A percentile compares a stretch with the other conserved stretches of the same genome.
Evolutionary conservation across 2,113 vertebrate genomes (phyloP).

Genomic region (Bolborhynchus lineola): DNA sequence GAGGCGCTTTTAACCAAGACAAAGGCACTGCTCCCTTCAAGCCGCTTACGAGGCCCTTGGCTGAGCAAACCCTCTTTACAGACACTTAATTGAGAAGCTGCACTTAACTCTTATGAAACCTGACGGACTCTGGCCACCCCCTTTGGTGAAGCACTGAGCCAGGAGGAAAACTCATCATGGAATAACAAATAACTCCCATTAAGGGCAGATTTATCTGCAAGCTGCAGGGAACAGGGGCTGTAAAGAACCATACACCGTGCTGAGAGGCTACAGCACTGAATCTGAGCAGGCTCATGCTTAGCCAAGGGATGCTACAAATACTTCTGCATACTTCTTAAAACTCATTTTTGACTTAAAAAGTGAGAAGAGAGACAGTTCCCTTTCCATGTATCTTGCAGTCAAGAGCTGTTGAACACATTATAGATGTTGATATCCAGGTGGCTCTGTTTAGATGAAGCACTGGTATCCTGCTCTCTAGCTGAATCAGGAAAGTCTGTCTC

Average conservation of each 20-base stretch:
- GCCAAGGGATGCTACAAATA: background rate
- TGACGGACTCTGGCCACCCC: background rate
- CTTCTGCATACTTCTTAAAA: background rate
- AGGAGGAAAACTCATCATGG: background rate
- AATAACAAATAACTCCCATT: background rate
- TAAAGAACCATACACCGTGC: fast-evolving
- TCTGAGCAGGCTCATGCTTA: background rate
- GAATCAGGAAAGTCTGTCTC: background rate
- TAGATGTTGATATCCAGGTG: background rate
- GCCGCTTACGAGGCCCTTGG: background rate
- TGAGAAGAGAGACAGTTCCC: background rate
- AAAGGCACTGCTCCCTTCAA: fast-evolving
- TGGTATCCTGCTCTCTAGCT: background rate
- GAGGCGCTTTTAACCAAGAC: background rate
- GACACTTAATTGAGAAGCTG: background rate
- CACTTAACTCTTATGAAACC: background rate
- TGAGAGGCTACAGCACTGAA: fast-evolving
- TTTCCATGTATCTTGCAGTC: background rate
- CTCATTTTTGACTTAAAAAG: background rate
- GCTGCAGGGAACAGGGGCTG: background rate
- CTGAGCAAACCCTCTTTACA: background rate
- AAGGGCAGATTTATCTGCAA: background rate
- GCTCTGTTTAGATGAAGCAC: background rate
- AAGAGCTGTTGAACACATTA: background rate
- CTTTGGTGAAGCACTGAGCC: background rate